A percentile compares a stretch with the other conserved stretches of the same genome.
Evolutionary conservation across 2,113 vertebrate genomes (phyloP).

Genomic region (Ranitomeya imitator): DNA sequence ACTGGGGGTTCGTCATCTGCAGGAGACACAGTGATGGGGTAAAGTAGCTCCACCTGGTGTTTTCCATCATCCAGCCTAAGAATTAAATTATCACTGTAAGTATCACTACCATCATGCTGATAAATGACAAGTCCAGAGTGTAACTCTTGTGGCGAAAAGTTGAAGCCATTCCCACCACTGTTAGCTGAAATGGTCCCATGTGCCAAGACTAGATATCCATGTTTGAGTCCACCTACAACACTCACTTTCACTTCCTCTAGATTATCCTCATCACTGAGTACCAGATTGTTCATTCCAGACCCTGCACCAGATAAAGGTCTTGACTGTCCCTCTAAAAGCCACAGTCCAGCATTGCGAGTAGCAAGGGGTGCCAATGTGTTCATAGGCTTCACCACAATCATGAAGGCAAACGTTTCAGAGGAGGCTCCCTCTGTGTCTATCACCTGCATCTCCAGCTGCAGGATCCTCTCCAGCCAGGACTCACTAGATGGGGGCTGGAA

Average conservation of each 20-base stretch:
- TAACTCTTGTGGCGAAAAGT: constrained; percentile 74
- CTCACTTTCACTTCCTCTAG: constrained; percentile 74
- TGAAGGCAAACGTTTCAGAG: constrained; percentile 80
- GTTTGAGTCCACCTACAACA: constrained; percentile 72
- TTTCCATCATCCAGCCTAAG: constrained; percentile 77
- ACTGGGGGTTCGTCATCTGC: constrained; percentile 78
- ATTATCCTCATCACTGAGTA: constrained; percentile 78
- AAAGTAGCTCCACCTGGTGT: constrained; percentile 80
- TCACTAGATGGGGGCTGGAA: constrained; percentile 76
- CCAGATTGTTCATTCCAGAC: constrained; percentile 71
- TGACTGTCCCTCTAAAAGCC: constrained; percentile 80
- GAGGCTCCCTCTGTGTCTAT: constrained; percentile 72
- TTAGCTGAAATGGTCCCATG: neutral
- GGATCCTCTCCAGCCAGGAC: constrained; percentile 72
- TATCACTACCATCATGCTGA: constrained; percentile 80
- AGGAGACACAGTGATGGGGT: constrained; percentile 77
- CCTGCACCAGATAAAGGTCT: constrained; percentile 72
- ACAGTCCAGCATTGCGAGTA: constrained; percentile 72
- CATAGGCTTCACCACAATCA: constrained; percentile 80
- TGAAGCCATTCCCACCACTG: constrained; percentile 61
- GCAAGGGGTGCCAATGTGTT: constrained; percentile 77
- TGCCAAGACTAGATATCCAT: constrained; percentile 55
- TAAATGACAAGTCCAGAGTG: constrained; percentile 75
- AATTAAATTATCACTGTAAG: constrained; percentile 81
- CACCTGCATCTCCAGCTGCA: constrained; percentile 80